Base-by-base conservation (phyloP, 2,113 vertebrate genomes). In the Cynopterus brachyotis region DNA sequence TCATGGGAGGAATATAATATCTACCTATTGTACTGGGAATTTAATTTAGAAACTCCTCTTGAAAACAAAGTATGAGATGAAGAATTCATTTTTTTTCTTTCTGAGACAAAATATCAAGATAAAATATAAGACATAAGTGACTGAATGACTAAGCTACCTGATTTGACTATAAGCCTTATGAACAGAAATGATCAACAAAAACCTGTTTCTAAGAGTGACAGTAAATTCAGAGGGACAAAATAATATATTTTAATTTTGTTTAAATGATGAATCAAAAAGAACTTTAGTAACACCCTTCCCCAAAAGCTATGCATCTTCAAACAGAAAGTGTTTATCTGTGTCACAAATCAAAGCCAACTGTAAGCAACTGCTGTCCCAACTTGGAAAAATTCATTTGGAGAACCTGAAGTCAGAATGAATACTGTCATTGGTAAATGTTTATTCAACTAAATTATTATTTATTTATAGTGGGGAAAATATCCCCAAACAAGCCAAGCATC, bases 1-100 rank as follows among this genome's bases (percentile, higher is more conserved):
- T 97, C 95, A 79, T 94, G 89, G 93, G 96, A 97, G 94, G 91
- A 97, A 98, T 98, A 96, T 94, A 94, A 97, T 88, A 89, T 96
- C 92, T 94, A 89, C 92, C 75, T 96, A 24, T 37, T 89, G 53
- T 57, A 82, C 47, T 94, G 80, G 83, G 82, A 89, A 97, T 95
- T 94, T 94, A 83, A 84, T 90, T 97, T 96, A 82, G 47, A 96
- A 96, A 35, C 22, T 88, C n/a, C 64, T 96, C 45, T 94, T 96
- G 94, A 97, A 97, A 98, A 97, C 3, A 85, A 50, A 96, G 47
- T 80, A 81, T 30, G 13, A 83, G 50, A 85, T 53, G 24, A 93
- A 91, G 50, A 83, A 64, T 79, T 76, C 35, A 82, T 15, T 66
- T 15, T 24, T 59, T 79, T 60, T 30, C 53, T 89, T 89, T 32